These are phyloP conservation scores for Porites australiensis DNA, from an alignment of 64 coral and sea anemone genomes.

Conservation along the genomic window DNA sequence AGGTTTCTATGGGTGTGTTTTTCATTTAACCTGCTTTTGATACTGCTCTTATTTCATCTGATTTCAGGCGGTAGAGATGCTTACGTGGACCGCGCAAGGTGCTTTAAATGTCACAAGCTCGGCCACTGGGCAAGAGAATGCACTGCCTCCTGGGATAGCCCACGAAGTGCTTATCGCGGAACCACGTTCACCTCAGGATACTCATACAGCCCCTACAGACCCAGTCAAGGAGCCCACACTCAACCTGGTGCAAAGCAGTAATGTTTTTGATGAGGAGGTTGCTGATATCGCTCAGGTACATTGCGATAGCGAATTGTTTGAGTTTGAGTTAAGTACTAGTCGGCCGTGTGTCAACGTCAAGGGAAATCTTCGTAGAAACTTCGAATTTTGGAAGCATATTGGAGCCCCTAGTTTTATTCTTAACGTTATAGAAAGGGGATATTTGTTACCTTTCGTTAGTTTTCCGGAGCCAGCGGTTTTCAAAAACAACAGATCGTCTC, in stretches of 20 bases:
- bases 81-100: too few relatives aligned
- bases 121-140: constrained; percentile 8
- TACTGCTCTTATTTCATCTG: not conserved
- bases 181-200: not conserved
- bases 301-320: not conserved
- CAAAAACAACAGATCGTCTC: constrained; percentile 42
- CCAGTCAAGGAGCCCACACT: not conserved
- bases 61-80: not conserved
- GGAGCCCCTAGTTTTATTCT: constrained; percentile 9
- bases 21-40: not conserved
- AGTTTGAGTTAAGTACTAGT: not conserved
- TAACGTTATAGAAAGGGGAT: constrained; percentile 19
- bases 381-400: constrained; percentile 52
- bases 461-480: not conserved
- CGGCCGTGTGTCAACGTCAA: not conserved
- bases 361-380: not conserved
- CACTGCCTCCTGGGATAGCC: not conserved
- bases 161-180: not conserved
- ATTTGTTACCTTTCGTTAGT: not conserved
- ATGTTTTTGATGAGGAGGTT: constrained; percentile 2
- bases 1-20: not conserved
- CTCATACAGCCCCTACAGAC: not conserved
- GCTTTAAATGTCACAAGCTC: too few relatives aligned
- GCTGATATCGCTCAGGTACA: not conserved
- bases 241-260: not conserved